These are phyloP conservation scores for Pristionchus maxplancki DNA, from an alignment of 2,888 invertebrate species.

Conservation along the genomic window DNA sequence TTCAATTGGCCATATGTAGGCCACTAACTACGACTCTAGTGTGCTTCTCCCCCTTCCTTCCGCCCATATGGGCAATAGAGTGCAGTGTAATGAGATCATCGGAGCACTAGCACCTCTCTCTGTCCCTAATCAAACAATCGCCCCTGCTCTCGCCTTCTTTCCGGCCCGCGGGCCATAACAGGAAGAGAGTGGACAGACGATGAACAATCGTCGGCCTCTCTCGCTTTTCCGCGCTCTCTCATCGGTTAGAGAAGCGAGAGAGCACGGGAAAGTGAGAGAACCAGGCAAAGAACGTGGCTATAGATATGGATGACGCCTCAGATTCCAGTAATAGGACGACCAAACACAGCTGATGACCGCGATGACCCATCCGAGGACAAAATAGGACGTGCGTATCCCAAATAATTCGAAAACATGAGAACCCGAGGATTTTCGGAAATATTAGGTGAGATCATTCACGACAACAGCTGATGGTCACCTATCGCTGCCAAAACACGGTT, in stretches of 20 bases:
- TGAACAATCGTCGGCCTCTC: too few relatives aligned
- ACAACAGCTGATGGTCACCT: neutral
- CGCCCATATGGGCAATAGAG: neutral
- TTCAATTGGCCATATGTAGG: too few relatives aligned
- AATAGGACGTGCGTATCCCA: neutral
- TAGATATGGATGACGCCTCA: neutral
- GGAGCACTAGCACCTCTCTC: neutral
- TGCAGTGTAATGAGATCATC: conserved; percentile 42
- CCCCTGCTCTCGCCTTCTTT: neutral
- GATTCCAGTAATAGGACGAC: conserved; percentile 25
- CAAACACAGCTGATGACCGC: neutral
- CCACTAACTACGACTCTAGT: neutral
- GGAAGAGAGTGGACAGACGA: conserved; percentile 10
- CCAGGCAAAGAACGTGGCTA: neutral
- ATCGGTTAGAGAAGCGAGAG: too few relatives aligned
- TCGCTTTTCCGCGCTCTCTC: too few relatives aligned
- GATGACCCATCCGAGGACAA: neutral
- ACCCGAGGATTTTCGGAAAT: neutral
- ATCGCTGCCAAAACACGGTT: neutral
- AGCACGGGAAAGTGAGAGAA: too few relatives aligned
- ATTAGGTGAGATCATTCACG: neutral
- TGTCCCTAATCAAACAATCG: conserved; percentile 22
- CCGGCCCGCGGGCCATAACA: neutral
- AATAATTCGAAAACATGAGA: neutral
- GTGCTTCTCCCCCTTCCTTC: neutral